Conservation (phyloP, 2,888 invertebrate genomes). For the Tryphoninae sp. region DNA sequence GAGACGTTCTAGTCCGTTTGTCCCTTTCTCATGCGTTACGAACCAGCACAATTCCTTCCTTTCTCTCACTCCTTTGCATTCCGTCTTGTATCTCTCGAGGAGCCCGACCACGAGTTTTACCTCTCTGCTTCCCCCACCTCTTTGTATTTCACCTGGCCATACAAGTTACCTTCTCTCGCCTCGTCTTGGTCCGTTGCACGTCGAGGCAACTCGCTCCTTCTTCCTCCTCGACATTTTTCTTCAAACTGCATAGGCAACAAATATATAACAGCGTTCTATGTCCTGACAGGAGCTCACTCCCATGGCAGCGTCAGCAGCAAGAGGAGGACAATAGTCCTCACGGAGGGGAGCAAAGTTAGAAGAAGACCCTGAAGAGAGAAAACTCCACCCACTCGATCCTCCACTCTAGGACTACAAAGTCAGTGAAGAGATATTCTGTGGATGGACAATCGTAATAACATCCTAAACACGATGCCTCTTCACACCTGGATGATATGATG, state of each 20-base stretch:
- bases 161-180: slow-evolving; percentile 46
- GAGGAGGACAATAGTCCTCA: not conserved
- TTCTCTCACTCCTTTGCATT: slow-evolving; percentile 60
- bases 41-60: slow-evolving; percentile 58
- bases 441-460: too few species aligned
- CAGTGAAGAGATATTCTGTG: not conserved
- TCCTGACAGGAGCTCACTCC: slow-evolving; percentile 50
- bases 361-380: too few species aligned
- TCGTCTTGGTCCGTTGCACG: slow-evolving; percentile 51
- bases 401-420: not conserved
- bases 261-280: not conserved
- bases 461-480: too few species aligned
- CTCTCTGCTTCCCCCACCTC: slow-evolving; percentile 45
- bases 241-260: not conserved
- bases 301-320: slow-evolving; percentile 38
- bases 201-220: slow-evolving; percentile 29
- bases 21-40: slow-evolving; percentile 49
- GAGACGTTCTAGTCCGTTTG: slow-evolving; percentile 65
- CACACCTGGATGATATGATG: too few species aligned
- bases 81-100: slow-evolving; percentile 43
- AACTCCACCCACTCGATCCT: too few species aligned
- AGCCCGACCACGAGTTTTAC: slow-evolving; percentile 26
- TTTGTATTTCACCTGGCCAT: slow-evolving; percentile 55
- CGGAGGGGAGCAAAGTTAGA: too few species aligned
- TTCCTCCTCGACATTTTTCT: slow-evolving; percentile 46